Base-by-base conservation (phyloP, 2,113 vertebrate species). In the Abramis brama region DNA sequence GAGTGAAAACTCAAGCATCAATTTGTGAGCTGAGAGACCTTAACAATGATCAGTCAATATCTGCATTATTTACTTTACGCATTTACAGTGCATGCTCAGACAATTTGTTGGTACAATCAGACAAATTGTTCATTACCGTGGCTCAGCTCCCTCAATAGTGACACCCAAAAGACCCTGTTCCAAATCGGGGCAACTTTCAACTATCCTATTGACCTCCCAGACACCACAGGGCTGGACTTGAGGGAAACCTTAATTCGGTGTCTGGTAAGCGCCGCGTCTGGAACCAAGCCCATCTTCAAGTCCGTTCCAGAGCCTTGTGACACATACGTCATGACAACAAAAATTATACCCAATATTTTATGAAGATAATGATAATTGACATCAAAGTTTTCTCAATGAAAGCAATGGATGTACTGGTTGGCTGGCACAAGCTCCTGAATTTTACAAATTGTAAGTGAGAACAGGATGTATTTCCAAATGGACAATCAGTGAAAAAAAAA, bases 31-130 rank as follows among this genome's bases (percentile, higher is more conserved):
- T 52, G 70, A n/a, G 23, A 60, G 70, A 45, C 70, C 39, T 73
- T 11, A 73, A n/a, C 39, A 73, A 73, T n/a, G 39, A n/a, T 45
- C 21, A 45, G 5, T 73, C 21, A 25, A 45, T 45, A 73, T n/a
- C 36, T 73, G 39, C 36, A 73, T 73, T 73, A 73, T 73, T 73
- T 73, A 73, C 70, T 73, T 64, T 27, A n/a, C 11, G 5, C 12
- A n/a, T 45, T 45, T n/a, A 39, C 1, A 6, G 43, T 68, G 36
- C 21, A 23, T 71, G 21, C 64, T 36, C 64, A 68, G 64, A 19
- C 3, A 9, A 68, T 36, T 33, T 36, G 30, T 36, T 68, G 30
- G 15, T 68, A 39, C 39, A 19, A 68, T 19, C 33, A 50, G 12
- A 50, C 47, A 50, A 50, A 50, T 15, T 4, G 12, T 50, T 13